These are phyloP conservation scores for Smittia aterrima DNA, from an alignment of 2,888 invertebrate species.

Conservation along the genomic window DNA sequence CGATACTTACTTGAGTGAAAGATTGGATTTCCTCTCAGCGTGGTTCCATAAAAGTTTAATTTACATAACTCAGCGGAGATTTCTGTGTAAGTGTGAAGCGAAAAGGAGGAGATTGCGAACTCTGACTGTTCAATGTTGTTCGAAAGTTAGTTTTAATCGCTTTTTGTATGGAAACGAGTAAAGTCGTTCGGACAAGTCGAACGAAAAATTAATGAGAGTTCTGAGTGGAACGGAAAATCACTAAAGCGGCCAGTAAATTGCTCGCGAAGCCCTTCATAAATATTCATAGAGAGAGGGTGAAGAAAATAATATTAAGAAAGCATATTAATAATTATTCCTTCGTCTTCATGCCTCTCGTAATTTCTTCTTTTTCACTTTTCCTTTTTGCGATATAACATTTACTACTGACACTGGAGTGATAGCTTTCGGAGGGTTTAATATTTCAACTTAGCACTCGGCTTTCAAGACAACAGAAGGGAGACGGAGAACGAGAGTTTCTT, in stretches of 20 bases:
- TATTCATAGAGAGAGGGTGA: not conserved
- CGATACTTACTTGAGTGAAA: not conserved
- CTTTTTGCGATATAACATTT: not conserved
- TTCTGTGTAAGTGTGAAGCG: no score
- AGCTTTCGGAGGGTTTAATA: not conserved
- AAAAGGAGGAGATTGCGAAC: no score
- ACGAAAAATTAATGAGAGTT: not conserved
- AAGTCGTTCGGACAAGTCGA: no score
- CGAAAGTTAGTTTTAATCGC: no score
- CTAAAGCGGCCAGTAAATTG: conserved; percentile 7
- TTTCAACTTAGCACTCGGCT: not conserved
- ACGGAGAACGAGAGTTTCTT: not conserved
- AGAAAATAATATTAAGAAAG: not conserved
- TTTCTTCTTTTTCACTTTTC: not conserved
- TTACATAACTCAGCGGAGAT: no score
- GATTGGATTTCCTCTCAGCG: not conserved
- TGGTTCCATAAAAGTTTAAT: no score
- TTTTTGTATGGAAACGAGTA: no score
- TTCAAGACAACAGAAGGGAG: not conserved
- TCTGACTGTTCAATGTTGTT: no score
- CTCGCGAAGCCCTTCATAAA: conserved; percentile 29
- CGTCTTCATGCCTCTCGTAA: not conserved
- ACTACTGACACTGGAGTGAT: not conserved
- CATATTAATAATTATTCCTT: not conserved
- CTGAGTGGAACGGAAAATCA: not conserved